Evolutionary conservation across 37 sponge, comb jelly and placozoan species (phyloP).

Genomic region (Haliclona indistincta): DNA sequence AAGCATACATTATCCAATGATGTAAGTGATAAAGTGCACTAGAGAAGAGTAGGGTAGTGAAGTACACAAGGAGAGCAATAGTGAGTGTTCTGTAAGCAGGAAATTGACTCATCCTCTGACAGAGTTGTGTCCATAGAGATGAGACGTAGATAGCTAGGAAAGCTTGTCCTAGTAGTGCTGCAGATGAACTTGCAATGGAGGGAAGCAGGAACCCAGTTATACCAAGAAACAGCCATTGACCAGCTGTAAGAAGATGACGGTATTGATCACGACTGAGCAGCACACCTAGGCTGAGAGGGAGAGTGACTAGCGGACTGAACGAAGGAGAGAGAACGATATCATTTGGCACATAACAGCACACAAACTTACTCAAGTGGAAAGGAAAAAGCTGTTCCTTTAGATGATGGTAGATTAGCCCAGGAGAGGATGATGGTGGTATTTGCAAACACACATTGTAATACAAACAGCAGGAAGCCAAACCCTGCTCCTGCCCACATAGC

Average conservation of each 20-base stretch:
- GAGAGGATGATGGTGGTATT: slow-evolving; percentile 43
- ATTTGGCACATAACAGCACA: not conserved
- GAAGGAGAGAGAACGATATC: not conserved
- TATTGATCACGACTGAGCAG: slow-evolving; percentile 28
- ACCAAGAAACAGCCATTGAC: slow-evolving; percentile 39
- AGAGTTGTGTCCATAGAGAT: slow-evolving; percentile 57
- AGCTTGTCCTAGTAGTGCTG: slow-evolving; percentile 43
- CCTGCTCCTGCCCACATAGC: slow-evolving; percentile 15
- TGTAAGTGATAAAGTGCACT: too few species aligned
- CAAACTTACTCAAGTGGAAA: slow-evolving; percentile 60
- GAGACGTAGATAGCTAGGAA: slow-evolving; percentile 46
- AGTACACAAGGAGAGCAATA: slow-evolving; percentile 13
- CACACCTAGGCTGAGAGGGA: slow-evolving; percentile 8
- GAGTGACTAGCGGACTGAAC: slow-evolving; percentile 3
- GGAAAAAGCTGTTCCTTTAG: slow-evolving; percentile 36
- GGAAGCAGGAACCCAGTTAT: slow-evolving; percentile 19
- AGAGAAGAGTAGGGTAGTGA: slow-evolving; percentile 8
- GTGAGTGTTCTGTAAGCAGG: slow-evolving; percentile 31
- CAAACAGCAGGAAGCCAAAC: slow-evolving; percentile 55
- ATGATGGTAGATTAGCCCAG: slow-evolving; percentile 53
- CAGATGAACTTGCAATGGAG: slow-evolving; percentile 27
- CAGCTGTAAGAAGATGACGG: slow-evolving; percentile 17
- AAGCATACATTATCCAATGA: too few species aligned
- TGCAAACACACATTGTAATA: slow-evolving; percentile 47
- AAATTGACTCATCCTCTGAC: slow-evolving; percentile 11